These are phyloP conservation scores for Tipula unca DNA, from an alignment of 2,888 invertebrate species.

Conservation along the genomic window DNA sequence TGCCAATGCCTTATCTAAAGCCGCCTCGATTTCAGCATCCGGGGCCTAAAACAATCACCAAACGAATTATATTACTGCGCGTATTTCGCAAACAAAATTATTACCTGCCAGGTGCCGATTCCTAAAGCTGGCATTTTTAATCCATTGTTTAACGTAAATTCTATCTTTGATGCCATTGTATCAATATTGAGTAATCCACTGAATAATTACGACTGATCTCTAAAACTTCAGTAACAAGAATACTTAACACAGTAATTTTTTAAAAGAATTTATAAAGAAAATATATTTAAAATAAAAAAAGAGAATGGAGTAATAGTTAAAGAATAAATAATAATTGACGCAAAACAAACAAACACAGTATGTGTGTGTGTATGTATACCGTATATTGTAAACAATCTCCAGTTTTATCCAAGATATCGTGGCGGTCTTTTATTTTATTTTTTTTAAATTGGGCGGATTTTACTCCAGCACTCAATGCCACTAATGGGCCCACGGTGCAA, in stretches of 20 bases:
- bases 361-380: too few relatives aligned
- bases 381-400: too few relatives aligned
- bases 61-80: not conserved
- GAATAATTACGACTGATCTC: not conserved
- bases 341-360: too few relatives aligned
- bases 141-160: constrained; percentile 45
- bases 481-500: too few relatives aligned
- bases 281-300: too few relatives aligned
- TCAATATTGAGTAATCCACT: not conserved
- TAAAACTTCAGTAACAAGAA: not conserved
- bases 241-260: not conserved
- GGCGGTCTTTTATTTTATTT: too few relatives aligned
- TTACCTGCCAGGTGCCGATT: constrained; percentile 74
- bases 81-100: constrained; percentile 28
- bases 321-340: too few relatives aligned
- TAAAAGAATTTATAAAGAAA: not conserved
- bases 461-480: too few relatives aligned
- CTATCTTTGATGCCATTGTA: constrained; percentile 33
- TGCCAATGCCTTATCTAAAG: constrained; percentile 60
- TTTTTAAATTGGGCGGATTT: too few relatives aligned
- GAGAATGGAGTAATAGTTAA: too few relatives aligned
- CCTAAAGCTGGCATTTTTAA: constrained; percentile 62
- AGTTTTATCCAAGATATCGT: too few relatives aligned
- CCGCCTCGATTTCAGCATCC: constrained; percentile 56
- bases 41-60: constrained; percentile 46